phyloP scores from a whole-genome alignment of 2,797 vertebrate species.

The Lutjanus argentimaculatus region DNA sequence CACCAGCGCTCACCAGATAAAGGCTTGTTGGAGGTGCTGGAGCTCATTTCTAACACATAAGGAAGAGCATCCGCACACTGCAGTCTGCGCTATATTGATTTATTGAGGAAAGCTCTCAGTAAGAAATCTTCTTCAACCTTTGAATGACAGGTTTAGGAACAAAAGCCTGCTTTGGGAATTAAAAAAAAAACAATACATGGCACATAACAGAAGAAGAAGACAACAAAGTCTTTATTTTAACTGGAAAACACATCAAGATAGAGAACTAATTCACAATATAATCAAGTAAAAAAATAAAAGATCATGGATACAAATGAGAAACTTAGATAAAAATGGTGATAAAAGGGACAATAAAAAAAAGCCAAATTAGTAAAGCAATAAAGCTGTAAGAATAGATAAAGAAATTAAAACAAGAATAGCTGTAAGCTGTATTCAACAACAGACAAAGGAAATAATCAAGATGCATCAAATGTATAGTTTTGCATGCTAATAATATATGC shows the following conservation, averaged over 20 bases:
- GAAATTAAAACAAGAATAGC: too few species aligned
- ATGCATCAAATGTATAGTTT: background rate
- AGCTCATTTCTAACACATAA: constrained; percentile 3
- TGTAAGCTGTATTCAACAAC: background rate
- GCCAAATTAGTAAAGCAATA: too few species aligned
- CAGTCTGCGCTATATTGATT: constrained; percentile 1
- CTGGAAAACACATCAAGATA: too few species aligned
- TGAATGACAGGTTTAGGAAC: background rate
- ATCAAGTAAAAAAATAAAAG: too few species aligned
- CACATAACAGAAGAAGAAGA: too few species aligned
- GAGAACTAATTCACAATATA: too few species aligned
- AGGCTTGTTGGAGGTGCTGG: constrained; percentile 21
- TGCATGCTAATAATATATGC: background rate
- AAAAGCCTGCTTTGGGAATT: background rate
- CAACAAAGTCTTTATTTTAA: too few species aligned
- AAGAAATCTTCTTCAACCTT: background rate
- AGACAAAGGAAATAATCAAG: background rate
- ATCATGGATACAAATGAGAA: too few species aligned
- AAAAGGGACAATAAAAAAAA: too few species aligned
- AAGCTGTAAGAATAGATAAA: too few species aligned
- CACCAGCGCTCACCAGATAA: constrained; percentile 1
- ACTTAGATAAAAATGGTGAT: too few species aligned
- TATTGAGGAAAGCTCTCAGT: background rate
- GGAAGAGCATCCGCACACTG: constrained; percentile 5
- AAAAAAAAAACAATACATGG: background rate